Conservation (phyloP, 2,113 vertebrate genomes). For the Hydropotes inermis region DNA sequence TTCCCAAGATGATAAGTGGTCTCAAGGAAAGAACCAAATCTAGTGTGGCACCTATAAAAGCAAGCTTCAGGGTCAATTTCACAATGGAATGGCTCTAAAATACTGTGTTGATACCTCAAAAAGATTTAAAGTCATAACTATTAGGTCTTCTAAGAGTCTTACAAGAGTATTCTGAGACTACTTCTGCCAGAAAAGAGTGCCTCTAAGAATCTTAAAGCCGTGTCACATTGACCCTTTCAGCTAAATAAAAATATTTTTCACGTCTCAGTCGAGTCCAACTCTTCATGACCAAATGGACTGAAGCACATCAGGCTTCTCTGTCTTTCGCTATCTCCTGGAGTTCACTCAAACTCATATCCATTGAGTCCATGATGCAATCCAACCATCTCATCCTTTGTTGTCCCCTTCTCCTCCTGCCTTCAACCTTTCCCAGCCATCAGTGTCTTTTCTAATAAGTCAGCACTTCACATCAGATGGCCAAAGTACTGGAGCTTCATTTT, state of each 20-base stretch:
- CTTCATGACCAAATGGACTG: not conserved
- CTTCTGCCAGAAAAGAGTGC: not conserved
- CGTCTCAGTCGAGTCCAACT: not conserved
- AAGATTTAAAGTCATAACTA: not conserved
- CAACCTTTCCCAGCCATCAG: not conserved
- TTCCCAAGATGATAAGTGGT: not conserved
- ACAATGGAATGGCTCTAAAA: not conserved
- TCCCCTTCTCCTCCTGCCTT: not conserved
- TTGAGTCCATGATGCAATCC: not conserved
- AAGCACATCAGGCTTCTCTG: not conserved
- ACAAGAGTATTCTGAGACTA: not conserved
- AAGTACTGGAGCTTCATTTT: not conserved
- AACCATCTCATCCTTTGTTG: not conserved
- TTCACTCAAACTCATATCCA: not conserved
- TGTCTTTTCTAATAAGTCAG: not conserved
- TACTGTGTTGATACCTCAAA: not conserved
- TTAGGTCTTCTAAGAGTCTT: not conserved
- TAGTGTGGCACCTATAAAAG: not conserved
- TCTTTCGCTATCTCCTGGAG: not conserved
- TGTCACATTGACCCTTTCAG: not conserved
- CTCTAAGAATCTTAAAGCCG: not conserved
- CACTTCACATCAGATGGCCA: not conserved
- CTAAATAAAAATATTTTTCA: not conserved
- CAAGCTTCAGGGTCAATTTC: not conserved
- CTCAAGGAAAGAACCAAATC: not conserved